A percentile compares a stretch with the other conserved stretches of the same genome.
Conservation (phyloP, 2,797 vertebrate genomes). For the Anguilla pacifica region DNA sequence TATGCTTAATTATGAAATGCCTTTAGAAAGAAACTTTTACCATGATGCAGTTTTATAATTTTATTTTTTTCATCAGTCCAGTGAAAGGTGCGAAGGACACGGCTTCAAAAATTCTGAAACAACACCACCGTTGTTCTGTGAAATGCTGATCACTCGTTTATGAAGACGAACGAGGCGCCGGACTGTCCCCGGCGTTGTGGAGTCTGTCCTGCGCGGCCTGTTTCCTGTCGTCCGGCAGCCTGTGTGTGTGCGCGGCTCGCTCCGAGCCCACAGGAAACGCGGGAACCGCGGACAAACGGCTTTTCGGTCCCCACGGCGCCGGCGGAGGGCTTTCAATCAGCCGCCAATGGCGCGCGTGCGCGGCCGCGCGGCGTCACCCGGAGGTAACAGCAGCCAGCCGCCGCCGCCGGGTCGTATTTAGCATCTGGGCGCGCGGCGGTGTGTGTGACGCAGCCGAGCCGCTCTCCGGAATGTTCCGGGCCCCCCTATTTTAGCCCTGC, state of each 20-base stretch:
- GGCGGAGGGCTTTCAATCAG: not conserved
- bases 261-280: not conserved
- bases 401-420: not conserved
- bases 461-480: no score
- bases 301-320: constrained; percentile 26
- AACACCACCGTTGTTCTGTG: not conserved
- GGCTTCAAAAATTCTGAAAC: not conserved
- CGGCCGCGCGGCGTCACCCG: not conserved
- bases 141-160: not conserved
- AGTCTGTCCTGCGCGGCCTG: not conserved
- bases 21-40: not conserved
- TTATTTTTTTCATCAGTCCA: not conserved
- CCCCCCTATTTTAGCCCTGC: not conserved
- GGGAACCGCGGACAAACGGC: constrained; percentile 9
- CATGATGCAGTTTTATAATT: not conserved
- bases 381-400: not conserved
- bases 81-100: not conserved
- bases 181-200: not conserved
- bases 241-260: not conserved
- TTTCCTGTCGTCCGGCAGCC: constrained; percentile 29
- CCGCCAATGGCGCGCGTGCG: not conserved
- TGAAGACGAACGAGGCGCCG: constrained; percentile 1
- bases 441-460: no score
- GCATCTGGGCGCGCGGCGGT: not conserved
- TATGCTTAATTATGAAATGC: not conserved